These are phyloP conservation scores for Anaspis maculata DNA, from an alignment of 2,888 invertebrate genomes.

Conservation along the genomic window DNA sequence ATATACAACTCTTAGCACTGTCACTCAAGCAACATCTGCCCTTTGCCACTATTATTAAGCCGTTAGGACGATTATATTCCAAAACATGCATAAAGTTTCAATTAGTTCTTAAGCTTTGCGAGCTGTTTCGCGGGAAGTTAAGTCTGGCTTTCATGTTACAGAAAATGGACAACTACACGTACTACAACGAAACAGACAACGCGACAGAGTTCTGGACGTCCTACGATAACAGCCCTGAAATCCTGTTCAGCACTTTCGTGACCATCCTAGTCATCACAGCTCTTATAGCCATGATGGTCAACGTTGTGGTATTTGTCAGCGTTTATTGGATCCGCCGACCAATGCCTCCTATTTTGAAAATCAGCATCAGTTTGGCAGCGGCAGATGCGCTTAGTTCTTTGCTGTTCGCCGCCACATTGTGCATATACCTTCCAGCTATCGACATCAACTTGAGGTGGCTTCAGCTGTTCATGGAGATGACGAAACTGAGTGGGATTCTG, in stretches of 20 bases:
- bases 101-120: too few relatives aligned
- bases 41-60: too few relatives aligned
- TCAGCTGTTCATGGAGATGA: slow-evolving; percentile 36
- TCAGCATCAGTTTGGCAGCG: slow-evolving; percentile 51
- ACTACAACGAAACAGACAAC: too few relatives aligned
- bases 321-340: slow-evolving; percentile 50
- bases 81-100: too few relatives aligned
- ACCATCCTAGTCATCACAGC: slow-evolving; percentile 44
- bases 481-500: slow-evolving; percentile 51
- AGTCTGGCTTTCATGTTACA: too few relatives aligned
- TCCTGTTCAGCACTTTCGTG: slow-evolving; percentile 15
- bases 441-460: slow-evolving; percentile 11
- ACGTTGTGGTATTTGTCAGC: slow-evolving; percentile 47
- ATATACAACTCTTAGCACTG: too few relatives aligned
- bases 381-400: slow-evolving; percentile 50
- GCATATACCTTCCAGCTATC: slow-evolving; percentile 30
- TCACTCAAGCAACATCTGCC: too few relatives aligned
- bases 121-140: too few relatives aligned
- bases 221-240: slow-evolving; percentile 1
- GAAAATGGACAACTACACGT: too few relatives aligned
- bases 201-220: background rate
- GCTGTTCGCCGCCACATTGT: slow-evolving; percentile 45
- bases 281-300: slow-evolving; percentile 46
- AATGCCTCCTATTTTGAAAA: slow-evolving; percentile 50
- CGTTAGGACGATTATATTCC: too few relatives aligned